Percentiles rank a stretch among this genome's conserved stretches.
phyloP scores from a whole-genome alignment of 2,888 invertebrate genomes.

The Choristoneura rosaceana region DNA sequence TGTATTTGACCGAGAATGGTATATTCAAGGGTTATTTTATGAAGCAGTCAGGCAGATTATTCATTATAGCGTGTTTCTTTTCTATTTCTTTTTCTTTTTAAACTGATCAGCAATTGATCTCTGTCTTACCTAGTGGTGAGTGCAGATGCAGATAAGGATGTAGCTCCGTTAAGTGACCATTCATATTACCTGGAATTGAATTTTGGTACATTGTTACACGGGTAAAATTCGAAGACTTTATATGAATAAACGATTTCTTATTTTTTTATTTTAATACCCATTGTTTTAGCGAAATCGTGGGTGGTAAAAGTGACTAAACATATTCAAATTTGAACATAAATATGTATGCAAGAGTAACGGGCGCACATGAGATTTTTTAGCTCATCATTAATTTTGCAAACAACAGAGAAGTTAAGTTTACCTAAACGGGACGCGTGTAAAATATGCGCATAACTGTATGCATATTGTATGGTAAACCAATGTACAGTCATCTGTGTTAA shows the following conservation, averaged over 20 bases:
- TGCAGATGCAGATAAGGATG: too few relatives aligned
- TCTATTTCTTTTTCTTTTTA: too few relatives aligned
- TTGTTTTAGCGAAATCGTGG: slow-evolving; percentile 35
- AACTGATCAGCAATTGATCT: too few relatives aligned
- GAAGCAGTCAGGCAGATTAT: too few relatives aligned
- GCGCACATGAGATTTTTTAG: slow-evolving; percentile 54
- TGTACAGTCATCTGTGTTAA: slow-evolving; percentile 45
- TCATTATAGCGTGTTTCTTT: too few relatives aligned
- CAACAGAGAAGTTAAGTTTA: slow-evolving; percentile 52
- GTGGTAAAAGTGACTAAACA: slow-evolving; percentile 31
- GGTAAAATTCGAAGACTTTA: too few relatives aligned
- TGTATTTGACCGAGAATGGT: too few relatives aligned
- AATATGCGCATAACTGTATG: slow-evolving; percentile 70
- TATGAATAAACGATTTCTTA: neutral
- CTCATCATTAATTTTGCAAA: slow-evolving; percentile 64
- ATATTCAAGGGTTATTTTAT: too few relatives aligned
- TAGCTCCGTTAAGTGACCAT: too few relatives aligned
- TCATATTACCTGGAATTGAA: neutral
- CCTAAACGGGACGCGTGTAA: slow-evolving; percentile 58
- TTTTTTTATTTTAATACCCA: slow-evolving; percentile 8
- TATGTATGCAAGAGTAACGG: slow-evolving; percentile 60
- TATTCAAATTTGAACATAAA: slow-evolving; percentile 51
- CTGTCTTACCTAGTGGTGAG: too few relatives aligned
- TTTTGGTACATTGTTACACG: neutral
- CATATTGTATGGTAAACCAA: slow-evolving; percentile 72